Evolutionary conservation across 2,797 vertebrate species (phyloP), one percentile per base, ranked within the genome.

Genomic region (Podargus strigoides): DNA sequence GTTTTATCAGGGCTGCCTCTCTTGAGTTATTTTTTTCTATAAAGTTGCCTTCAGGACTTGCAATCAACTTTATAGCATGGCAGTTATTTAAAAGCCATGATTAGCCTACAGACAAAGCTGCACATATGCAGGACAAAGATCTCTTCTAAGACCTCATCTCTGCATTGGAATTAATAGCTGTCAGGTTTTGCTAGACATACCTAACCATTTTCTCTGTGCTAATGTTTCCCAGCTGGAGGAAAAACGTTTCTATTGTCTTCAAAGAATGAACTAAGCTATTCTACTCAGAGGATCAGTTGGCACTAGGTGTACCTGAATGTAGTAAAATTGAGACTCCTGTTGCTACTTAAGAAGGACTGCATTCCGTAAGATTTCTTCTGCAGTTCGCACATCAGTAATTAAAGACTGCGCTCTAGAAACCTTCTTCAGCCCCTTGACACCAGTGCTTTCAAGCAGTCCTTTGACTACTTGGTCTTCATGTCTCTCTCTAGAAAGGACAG

Each of bases 221-320:
- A 69, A 88, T 78, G n/a, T 92, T 94, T 91, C 69, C 68, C 76
- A 87, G 75, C 64, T 96, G 91, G 39, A 88, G 72, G 46, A 76
- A 78, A 85, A 87, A 52, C 1, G 0, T 72, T 69, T 63, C 78
- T 85, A 3, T 93, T 58, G 68, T 77, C 64, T 91, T 91, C 85
- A 89, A 85, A 91, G 76, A 77, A 26, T 18, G 58, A 93, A 32
- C 63, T 55, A 69, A 73, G 42, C 42, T 79, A 30, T 95, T 94
- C 24, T 55, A 49, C 24, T 91, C 20, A 68, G 26, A 83, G 68
- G n/a, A 76, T 79, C 52, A 28, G 41, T 68, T 82, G 87, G 41
- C 41, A 62, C 32, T 87, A 77, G 47, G n/a, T 64, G 8, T 58
- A 42, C 77, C 64, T 68, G 46, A 62, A 56, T 64, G 24, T 58